Evolutionary conservation across 2,888 invertebrate species (phyloP).

Genomic region (Eueremaeus valkanovi): DNA sequence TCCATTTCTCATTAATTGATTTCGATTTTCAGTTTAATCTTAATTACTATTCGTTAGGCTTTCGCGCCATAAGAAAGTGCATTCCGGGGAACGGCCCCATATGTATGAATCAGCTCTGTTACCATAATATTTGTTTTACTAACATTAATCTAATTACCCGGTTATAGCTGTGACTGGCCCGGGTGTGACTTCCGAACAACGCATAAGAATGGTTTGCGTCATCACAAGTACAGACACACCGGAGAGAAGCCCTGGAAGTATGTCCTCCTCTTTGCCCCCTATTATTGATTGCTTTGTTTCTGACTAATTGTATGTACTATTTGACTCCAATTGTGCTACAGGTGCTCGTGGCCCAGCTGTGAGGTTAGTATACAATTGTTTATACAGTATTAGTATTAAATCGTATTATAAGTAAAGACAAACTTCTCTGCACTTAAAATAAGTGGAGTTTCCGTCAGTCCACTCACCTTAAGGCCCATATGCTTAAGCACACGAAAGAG

Average conservation of each 20-base stretch:
- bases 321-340: too few relatives aligned
- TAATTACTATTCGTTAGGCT: conserved; percentile 1
- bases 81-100: background rate
- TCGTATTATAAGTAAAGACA: too few relatives aligned
- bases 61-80: background rate
- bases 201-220: background rate
- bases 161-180: background rate
- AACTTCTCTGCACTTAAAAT: background rate
- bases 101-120: background rate
- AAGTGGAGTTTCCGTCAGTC: background rate
- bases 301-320: too few relatives aligned
- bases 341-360: background rate
- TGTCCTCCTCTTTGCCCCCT: too few relatives aligned
- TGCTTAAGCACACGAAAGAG: conserved; percentile 7
- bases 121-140: background rate
- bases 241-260: conserved; percentile 7
- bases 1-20: too few relatives aligned
- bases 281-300: too few relatives aligned
- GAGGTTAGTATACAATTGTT: too few relatives aligned
- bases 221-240: background rate
- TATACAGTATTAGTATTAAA: too few relatives aligned
- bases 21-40: background rate
- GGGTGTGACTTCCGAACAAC: background rate
- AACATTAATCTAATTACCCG: background rate
- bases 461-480: conserved; percentile 4